These are phyloP conservation scores for Bothrops jararaca DNA, from an alignment of 2,113 vertebrate genomes.

Conservation along the genomic window DNA sequence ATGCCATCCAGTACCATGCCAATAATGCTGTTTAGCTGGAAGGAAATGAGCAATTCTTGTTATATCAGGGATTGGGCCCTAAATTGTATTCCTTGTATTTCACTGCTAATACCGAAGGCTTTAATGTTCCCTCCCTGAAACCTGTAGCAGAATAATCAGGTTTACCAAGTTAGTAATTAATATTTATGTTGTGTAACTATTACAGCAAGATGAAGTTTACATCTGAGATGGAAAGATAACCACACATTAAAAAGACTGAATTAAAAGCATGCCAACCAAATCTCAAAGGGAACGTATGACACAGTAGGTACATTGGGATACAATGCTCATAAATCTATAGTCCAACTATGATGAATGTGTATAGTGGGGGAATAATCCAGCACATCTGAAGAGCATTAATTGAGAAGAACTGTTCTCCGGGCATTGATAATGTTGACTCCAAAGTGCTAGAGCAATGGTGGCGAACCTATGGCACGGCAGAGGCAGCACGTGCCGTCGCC, in stretches of 20 bases:
- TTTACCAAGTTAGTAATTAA: background rate
- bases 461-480: too few species aligned
- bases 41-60: background rate
- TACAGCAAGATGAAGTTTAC: background rate
- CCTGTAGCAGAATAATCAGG: background rate
- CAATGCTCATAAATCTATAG: background rate
- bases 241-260: background rate
- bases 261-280: background rate
- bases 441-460: background rate
- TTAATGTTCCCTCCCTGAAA: background rate
- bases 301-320: background rate
- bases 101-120: background rate
- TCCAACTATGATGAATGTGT: background rate
- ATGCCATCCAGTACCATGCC: background rate
- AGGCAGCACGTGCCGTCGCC: rapidly evolving
- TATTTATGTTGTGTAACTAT: background rate
- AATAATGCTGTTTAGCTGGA: background rate
- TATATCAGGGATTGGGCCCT: background rate
- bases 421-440: background rate
- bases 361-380: background rate
- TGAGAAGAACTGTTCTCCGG: background rate
- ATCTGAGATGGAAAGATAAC: background rate
- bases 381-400: background rate
- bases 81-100: background rate
- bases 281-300: background rate